These are phyloP conservation scores for Pyralis farinalis DNA, from an alignment of 2,888 invertebrate species.

Conservation along the genomic window DNA sequence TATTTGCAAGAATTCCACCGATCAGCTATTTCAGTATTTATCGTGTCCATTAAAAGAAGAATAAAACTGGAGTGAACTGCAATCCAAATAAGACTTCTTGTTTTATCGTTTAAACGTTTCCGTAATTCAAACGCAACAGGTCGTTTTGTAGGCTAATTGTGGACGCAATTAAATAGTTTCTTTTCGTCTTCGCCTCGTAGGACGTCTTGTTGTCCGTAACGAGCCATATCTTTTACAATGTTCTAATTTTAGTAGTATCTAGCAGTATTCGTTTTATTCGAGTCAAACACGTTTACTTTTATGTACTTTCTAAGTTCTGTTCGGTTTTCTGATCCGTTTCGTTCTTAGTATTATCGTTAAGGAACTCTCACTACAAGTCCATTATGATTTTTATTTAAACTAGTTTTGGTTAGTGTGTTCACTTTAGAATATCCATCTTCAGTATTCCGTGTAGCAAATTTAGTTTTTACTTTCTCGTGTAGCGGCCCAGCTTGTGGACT, in stretches of 20 bases:
- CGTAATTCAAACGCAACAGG: slow-evolving; percentile 55
- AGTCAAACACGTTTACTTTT: no score
- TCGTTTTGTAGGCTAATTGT: slow-evolving; percentile 67
- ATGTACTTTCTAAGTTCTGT: no score
- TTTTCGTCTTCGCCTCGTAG: slow-evolving; percentile 46
- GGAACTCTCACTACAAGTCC: no score
- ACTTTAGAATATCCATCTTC: slow-evolving; percentile 18
- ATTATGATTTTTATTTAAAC: no score
- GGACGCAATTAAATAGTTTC: slow-evolving; percentile 61
- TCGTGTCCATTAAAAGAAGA: slow-evolving; percentile 6
- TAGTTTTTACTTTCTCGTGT: slow-evolving; percentile 51
- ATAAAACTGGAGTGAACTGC: slow-evolving; percentile 16
- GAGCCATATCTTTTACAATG: slow-evolving; percentile 36
- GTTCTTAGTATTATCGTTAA: no score
- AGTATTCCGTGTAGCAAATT: slow-evolving; percentile 26
- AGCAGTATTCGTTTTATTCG: no score
- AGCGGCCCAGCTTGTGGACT: slow-evolving; percentile 34
- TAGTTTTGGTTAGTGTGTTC: no score
- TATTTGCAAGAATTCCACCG: slow-evolving; percentile 1
- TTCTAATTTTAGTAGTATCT: background rate
- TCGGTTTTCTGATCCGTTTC: no score
- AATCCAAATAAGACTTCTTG: slow-evolving; percentile 19
- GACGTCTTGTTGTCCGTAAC: slow-evolving; percentile 49
- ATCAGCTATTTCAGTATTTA: slow-evolving; percentile 6
- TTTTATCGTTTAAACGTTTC: slow-evolving; percentile 35